phyloP scores from a whole-genome alignment of 2,797 vertebrate genomes.

The Xerus rutilus region DNA sequence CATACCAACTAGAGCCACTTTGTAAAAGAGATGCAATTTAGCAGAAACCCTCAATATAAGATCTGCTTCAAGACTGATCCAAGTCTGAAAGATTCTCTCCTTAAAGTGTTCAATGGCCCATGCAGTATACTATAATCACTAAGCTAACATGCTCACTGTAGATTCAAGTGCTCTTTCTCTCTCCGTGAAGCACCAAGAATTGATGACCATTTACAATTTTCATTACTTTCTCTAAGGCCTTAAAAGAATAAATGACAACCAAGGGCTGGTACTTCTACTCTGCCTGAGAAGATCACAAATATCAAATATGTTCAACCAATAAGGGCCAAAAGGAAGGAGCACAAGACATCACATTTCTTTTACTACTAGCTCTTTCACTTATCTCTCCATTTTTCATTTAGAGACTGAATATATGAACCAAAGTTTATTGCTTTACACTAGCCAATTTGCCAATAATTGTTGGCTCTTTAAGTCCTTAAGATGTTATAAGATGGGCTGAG shows the following conservation, averaged over 20 bases:
- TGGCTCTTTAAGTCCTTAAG: background rate
- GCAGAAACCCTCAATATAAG: background rate
- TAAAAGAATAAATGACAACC: slow-evolving; percentile 13
- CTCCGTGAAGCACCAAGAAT: background rate
- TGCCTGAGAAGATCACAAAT: background rate
- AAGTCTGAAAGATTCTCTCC: background rate
- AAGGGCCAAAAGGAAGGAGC: background rate
- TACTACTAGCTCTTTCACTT: background rate
- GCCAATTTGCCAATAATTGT: background rate
- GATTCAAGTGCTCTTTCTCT: background rate
- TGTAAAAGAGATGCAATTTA: background rate
- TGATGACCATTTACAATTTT: background rate
- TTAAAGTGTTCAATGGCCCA: background rate
- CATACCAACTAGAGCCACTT: background rate
- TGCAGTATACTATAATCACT: background rate
- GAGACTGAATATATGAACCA: background rate
- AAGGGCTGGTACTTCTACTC: background rate
- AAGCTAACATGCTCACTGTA: background rate
- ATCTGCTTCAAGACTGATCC: background rate
- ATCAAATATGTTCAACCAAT: background rate
- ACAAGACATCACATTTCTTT: background rate
- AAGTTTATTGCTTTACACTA: slow-evolving; percentile 14
- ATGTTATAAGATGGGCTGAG: background rate
- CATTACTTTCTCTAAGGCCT: background rate
- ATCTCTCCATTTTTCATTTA: slow-evolving; percentile 7